Base-by-base conservation (phyloP, 2,113 vertebrate genomes). In the Notothenia rossii region DNA sequence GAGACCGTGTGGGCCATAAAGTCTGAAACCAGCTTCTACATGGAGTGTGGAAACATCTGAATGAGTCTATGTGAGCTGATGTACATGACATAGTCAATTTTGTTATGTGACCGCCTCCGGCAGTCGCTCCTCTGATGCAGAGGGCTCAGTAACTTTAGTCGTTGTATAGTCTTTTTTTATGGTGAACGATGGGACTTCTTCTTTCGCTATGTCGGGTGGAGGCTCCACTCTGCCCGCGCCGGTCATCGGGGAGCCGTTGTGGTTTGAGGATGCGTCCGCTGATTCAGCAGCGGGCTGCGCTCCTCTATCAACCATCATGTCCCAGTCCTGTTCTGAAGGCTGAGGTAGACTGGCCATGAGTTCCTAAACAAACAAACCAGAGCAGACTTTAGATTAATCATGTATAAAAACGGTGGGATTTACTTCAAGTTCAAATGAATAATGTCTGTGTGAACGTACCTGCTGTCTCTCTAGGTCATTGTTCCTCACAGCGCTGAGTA, bases 321-420 rank as follows among this genome's bases (percentile, higher is more conserved):
- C 96, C 96, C 91, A 92, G 95, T 96, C 91, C 96, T 92, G 96
- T 93, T 98, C 97, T 87, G 96, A 94, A 81, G 96, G 96, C 81
- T 97, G 97, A 97, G 97, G 97, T 96, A 98, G 97, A 93, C 97
- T 97, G 92, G 95, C 95, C 78, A 99, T 95, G 89, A 99, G 96
- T 84, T 96, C 97, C 98, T 99, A 46, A 71, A 72, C 43, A 74
- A 49, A 85, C 2, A 65, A 1, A 56, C 14, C 71, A 53, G 0
- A 20, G 40, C 48, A 49, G 36, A 75, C 3, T 2, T 50, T 18
- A 12, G 71, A 56, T 79, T 36, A 79, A 15, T 69, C 29, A 68
- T 10, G 5, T 15, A 40, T 17, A 11, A 11, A 13, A 25, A 15
- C 20, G 4, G 0, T 49, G 33, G 15, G 40, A 61, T 15, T 65